A percentile compares a stretch with the other conserved stretches of the same genome.
phyloP scores from a whole-genome alignment of 2,113 vertebrate genomes.

The Pseudopipra pipra region DNA sequence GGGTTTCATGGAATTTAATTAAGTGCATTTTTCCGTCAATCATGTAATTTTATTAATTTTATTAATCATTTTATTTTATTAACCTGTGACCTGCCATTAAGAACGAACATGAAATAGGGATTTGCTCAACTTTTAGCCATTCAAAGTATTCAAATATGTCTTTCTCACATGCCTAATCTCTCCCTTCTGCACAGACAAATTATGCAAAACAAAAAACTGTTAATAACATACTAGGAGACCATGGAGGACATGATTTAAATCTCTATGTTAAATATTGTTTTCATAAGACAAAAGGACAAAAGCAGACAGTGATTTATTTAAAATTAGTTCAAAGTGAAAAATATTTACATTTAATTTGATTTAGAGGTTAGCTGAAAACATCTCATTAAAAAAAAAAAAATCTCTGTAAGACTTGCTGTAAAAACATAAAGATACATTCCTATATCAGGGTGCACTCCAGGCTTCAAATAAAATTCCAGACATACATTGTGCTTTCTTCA shows the following conservation, averaged over 20 bases:
- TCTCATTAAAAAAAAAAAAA: not conserved
- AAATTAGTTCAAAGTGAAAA: conserved; percentile 23
- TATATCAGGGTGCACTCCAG: not conserved
- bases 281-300: not conserved
- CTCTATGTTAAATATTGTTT: conserved; percentile 3
- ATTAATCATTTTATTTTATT: not conserved
- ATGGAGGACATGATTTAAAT: not conserved
- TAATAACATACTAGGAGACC: not conserved
- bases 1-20: not conserved
- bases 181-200: not conserved
- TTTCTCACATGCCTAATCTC: not conserved
- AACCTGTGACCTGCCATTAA: conserved; percentile 1
- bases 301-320: not conserved
- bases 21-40: not conserved
- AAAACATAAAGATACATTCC: not conserved
- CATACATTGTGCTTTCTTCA: not conserved
- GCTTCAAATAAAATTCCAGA: conserved; percentile 25
- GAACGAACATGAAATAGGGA: not conserved
- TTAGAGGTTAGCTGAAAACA: conserved; percentile 19
- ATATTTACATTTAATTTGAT: conserved; percentile 46
- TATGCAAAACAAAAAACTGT: not conserved
- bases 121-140: not conserved
- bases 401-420: not conserved
- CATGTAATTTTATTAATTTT: not conserved
- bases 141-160: not conserved